Conservation (phyloP, 37 sponge, comb jelly and placozoan species). For the Spongilla lacustris region DNA sequence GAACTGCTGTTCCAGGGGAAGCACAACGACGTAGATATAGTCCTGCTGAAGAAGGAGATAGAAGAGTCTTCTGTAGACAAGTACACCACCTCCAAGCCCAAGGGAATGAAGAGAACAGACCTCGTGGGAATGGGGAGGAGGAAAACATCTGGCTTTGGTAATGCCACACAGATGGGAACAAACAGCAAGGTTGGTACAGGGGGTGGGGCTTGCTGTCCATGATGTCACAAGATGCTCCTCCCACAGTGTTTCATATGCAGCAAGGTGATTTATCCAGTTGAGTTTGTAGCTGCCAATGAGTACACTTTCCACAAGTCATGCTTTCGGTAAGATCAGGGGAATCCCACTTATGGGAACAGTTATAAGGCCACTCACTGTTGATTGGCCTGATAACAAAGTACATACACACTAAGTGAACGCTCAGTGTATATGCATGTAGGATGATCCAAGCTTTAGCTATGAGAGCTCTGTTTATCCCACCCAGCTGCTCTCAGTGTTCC, state of each 20-base stretch:
- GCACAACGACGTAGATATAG: conserved; percentile 39
- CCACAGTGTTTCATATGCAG: conserved; percentile 45
- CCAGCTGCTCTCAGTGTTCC: conserved; percentile 17
- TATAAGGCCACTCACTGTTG: too few species aligned
- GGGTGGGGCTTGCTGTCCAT: not conserved
- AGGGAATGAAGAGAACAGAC: conserved; percentile 29
- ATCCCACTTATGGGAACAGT: too few species aligned
- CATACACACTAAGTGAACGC: too few species aligned
- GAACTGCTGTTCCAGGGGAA: conserved; percentile 62
- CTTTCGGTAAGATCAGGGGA: conserved; percentile 36
- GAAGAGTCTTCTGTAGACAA: conserved; percentile 41
- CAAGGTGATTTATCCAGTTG: conserved; percentile 56
- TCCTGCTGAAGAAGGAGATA: conserved; percentile 40
- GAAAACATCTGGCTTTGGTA: conserved; percentile 30
- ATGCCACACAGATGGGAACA: conserved; percentile 15
- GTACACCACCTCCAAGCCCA: conserved; percentile 51
- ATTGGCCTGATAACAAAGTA: too few species aligned
- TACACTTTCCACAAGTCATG: conserved; percentile 59
- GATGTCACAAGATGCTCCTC: not conserved
- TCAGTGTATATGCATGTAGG: too few species aligned
- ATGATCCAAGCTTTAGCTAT: too few species aligned
- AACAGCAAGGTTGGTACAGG: conserved; percentile 4
- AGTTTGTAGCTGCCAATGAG: conserved; percentile 65
- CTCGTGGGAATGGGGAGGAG: not conserved
- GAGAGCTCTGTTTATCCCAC: too few species aligned